Conservation (phyloP, 2,888 invertebrate species). For the Cremastobaeus sp. region DNA sequence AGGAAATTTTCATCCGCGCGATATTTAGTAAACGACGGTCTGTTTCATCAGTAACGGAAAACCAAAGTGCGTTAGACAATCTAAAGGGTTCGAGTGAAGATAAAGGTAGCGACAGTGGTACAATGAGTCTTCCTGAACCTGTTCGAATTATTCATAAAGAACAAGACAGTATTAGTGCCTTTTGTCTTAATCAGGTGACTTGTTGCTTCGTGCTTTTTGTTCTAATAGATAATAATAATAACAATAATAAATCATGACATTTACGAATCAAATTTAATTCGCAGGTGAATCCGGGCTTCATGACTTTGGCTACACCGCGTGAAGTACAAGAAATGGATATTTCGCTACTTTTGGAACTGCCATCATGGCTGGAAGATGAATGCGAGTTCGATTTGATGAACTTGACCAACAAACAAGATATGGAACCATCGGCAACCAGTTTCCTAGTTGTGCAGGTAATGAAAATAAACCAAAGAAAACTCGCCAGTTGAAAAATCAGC, state of each 20-base stretch:
- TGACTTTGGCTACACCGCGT: constrained; percentile 95
- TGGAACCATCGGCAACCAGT: constrained; percentile 87
- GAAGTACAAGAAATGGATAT: constrained; percentile 99
- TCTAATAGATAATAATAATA: no score
- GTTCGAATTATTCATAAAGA: constrained; percentile 99
- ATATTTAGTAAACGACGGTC: constrained; percentile 91
- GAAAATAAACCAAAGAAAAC: no score
- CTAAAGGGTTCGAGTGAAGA: constrained; percentile 73
- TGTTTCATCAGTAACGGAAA: constrained; percentile 80
- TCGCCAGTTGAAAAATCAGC: no score
- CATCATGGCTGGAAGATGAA: constrained; percentile 97
- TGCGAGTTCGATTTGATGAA: constrained; percentile 97
- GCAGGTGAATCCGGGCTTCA: constrained; percentile 87
- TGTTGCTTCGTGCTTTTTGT: no score
- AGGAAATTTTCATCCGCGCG: constrained; percentile 96
- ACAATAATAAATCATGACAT: no score
- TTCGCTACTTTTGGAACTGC: constrained; percentile 91
- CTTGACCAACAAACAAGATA: constrained; percentile 84
- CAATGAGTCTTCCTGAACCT: constrained; percentile 84
- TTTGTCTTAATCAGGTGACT: constrained; percentile 98
- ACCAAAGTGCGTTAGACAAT: constrained; percentile 71
- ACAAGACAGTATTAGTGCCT: constrained; percentile 98
- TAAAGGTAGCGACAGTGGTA: constrained; percentile 76
- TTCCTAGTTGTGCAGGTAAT: constrained; percentile 93
- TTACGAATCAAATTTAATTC: no score